Percentiles rank a stretch among this genome's conserved stretches.
Evolutionary conservation across 2,797 vertebrate genomes (phyloP).

Genomic region (Pseudochirops cupreus): DNA sequence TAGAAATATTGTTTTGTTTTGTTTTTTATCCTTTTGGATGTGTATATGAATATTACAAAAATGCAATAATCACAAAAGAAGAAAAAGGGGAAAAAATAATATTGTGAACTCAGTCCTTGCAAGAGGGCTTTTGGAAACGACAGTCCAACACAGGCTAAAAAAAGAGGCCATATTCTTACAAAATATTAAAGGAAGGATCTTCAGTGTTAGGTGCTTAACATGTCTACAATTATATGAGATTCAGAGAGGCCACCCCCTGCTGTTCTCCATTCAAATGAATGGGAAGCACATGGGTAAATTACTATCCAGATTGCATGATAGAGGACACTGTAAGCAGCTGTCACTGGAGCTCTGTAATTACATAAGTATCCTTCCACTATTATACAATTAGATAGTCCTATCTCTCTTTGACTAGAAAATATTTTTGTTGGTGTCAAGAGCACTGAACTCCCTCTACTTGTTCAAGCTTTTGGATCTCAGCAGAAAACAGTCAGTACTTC

Average conservation of each 20-base stretch:
- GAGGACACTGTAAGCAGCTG: constrained; percentile 73
- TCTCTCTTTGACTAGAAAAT: constrained; percentile 75
- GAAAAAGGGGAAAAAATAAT: constrained; percentile 7
- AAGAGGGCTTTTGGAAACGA: constrained; percentile 3
- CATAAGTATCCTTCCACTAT: constrained; percentile 77
- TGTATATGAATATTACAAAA: constrained; percentile 20
- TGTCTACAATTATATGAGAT: constrained; percentile 70
- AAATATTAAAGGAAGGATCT: constrained; percentile 70
- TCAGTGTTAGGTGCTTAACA: constrained; percentile 66
- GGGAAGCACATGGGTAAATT: constrained; percentile 81
- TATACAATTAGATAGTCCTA: constrained; percentile 76
- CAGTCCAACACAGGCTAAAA: constrained; percentile 23
- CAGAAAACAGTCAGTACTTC: constrained; percentile 39
- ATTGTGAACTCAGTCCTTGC: constrained; percentile 29
- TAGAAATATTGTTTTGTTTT: not conserved
- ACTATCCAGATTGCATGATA: constrained; percentile 61
- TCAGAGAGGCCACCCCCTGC: constrained; percentile 68
- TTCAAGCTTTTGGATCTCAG: constrained; percentile 28
- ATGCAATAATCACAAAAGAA: constrained; percentile 33
- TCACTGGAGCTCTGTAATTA: constrained; percentile 78
- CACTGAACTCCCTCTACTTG: constrained; percentile 62
- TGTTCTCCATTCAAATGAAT: constrained; percentile 75
- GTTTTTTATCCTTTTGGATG: not conserved
- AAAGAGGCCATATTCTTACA: constrained; percentile 52
- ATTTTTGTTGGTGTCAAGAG: constrained; percentile 80